These are phyloP conservation scores for Argyresthia albistria DNA, from an alignment of 2,888 invertebrate species.

Conservation along the genomic window DNA sequence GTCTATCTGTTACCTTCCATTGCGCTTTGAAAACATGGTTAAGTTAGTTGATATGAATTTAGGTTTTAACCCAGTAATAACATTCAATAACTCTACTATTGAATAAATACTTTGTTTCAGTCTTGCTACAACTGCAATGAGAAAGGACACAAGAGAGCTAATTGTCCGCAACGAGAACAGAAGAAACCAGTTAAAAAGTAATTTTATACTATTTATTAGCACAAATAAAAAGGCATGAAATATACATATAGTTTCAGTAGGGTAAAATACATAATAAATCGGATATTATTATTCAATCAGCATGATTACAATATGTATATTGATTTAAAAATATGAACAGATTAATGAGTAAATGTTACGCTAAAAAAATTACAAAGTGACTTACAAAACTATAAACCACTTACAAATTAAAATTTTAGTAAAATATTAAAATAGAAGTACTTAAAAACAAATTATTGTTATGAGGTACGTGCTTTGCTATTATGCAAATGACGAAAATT, in stretches of 20 bases:
- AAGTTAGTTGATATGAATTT: too few relatives aligned
- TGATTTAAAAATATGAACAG: neutral
- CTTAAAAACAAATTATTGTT: too few relatives aligned
- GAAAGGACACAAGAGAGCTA: conserved; percentile 67
- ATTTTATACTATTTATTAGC: neutral
- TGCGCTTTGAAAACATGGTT: too few relatives aligned
- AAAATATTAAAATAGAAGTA: too few relatives aligned
- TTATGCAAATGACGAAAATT: too few relatives aligned
- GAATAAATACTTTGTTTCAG: conserved; percentile 51
- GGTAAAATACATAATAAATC: too few relatives aligned
- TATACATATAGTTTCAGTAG: too few relatives aligned
- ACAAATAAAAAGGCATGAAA: conserved; percentile 1
- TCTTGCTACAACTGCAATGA: conserved; percentile 72
- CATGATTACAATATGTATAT: neutral
- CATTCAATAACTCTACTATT: too few relatives aligned
- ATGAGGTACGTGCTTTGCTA: too few relatives aligned
- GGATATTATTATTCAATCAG: neutral
- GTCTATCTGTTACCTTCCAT: too few relatives aligned
- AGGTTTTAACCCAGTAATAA: too few relatives aligned
- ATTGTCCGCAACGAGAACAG: conserved; percentile 62
- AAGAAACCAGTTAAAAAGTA: conserved; percentile 16
- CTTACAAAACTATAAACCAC: neutral
- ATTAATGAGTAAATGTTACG: neutral
- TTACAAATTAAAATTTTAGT: too few relatives aligned
- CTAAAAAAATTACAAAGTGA: neutral